Base-by-base conservation (phyloP, 2,888 invertebrate species). In the Rhagonycha fulva region DNA sequence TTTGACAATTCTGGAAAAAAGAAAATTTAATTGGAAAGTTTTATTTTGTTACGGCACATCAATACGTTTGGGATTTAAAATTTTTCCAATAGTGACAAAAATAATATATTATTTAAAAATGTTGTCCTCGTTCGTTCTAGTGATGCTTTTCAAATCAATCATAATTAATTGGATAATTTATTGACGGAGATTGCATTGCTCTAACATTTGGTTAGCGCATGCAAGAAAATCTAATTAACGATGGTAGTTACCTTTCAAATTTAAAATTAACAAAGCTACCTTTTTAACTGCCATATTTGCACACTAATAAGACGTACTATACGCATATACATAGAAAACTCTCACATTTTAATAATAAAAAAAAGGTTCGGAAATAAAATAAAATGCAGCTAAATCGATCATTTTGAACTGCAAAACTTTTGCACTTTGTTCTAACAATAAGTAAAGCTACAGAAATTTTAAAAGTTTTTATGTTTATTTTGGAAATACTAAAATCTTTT, bases 191-290 rank as follows among this genome's bases (percentile, higher is more conserved):
- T 71, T 62, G 19, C 63, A 63, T 23, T 62, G 30, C 62, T 63
- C n/a, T 11, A 71, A 14, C 12, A 19, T 62, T 71, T 71, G 71
- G 32, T 63, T 71, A 32, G 63, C 32, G 32, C 19, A 32, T 71
- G 32, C 63, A 71, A 12, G 71, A 32, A 63, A 71, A 71, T 30
- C 62, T 71, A 71, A 71, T 71, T 71, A 71, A 62, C 71, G 23
- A 71, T 32, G 26, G 26, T 19, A 62, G 62, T 63, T 71, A 63
- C 30, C 63, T 63, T 71, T 32, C 63, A 28, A 63, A 30, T 14
- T 62, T 26, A 32, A 30, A 19, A 71, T 71, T 62, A 60, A 70
- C n/a, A 47, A 47, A 47, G 47, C 47, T 47, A 7, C n/a, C n/a
- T n/a, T 47, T 47, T 47, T 47, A 47, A 47, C 7, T 7, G 47